Evolutionary conservation across 2,888 invertebrate genomes (phyloP).

Genomic region (Periphyllus acericola): DNA sequence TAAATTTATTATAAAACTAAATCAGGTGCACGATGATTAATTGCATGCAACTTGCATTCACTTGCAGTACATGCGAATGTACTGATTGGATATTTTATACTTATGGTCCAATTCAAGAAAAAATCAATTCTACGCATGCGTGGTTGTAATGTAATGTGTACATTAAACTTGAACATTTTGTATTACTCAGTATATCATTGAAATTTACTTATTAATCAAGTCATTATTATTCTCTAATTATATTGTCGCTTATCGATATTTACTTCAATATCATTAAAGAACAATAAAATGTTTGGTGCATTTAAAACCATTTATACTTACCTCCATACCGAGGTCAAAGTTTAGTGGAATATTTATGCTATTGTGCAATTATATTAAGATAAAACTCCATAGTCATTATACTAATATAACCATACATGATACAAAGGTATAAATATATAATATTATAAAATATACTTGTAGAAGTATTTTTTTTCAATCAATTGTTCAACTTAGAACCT

Average conservation of each 20-base stretch:
- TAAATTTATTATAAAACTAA: too few species aligned
- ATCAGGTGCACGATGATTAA: too few species aligned
- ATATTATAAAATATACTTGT: neutral
- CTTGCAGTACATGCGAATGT: too few species aligned
- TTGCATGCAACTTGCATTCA: too few species aligned
- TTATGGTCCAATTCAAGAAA: too few species aligned
- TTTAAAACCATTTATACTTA: slow-evolving; percentile 3
- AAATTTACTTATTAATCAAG: neutral
- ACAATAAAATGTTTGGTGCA: neutral
- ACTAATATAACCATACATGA: neutral
- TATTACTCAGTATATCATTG: neutral
- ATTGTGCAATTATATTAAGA: slow-evolving; percentile 3
- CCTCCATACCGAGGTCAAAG: slow-evolving; percentile 2
- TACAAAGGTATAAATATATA: neutral
- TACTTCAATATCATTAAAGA: neutral
- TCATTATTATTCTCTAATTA: neutral
- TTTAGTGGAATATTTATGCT: neutral
- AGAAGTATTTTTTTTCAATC: slow-evolving; percentile 2
- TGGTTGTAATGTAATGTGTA: too few species aligned
- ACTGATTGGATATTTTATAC: too few species aligned
- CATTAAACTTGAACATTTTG: neutral
- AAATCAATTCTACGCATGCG: too few species aligned
- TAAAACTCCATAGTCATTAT: slow-evolving; percentile 27
- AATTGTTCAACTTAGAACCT: neutral
- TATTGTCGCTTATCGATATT: neutral